Base-by-base conservation (phyloP, 1,140 invertebrate genomes). In the Tetraneura akinire region DNA sequence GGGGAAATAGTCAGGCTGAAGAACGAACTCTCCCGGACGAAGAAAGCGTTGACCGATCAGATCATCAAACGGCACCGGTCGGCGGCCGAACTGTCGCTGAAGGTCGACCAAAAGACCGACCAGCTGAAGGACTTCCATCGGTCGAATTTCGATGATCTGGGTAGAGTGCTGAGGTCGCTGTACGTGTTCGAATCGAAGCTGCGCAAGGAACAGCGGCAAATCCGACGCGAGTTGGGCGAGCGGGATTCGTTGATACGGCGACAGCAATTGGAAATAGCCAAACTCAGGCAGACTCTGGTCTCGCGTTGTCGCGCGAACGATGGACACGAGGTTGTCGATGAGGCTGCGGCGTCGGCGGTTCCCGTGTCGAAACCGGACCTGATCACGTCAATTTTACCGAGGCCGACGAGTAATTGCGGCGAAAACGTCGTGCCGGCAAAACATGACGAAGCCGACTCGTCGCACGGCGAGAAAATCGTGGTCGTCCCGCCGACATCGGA, bases 171-270 rank as follows among this genome's bases (percentile, higher is more conserved):
- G 4, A 87, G 91, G 16, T 91, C 91, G 1, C 84, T 93, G 32
- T 86, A 92, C 14, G 87, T 91, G 23, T 87, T 93, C 18, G 91
- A 93, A 83, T 90, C 91, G 0, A 86, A 90, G n/a, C 85, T 93
- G 3, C 89, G 89, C n/a, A 89, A 91, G 83, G 92, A 93, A 84
- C 91, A 93, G 83, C 91, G 91, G 83, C 89, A 88, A 82, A 92
- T 93, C 55, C 88, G 89, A 49, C 88, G 89, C 55, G 88, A 91
- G 71, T 86, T 93, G 3, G 87, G 88, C 53, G 90, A 91, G 83
- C 92, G 92, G 83, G 91, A 92, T 83, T 89, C 88, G 83, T 88
- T 92, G 23, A 92, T 93, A 42, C 88, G 88, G 81, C 87, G 88
- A 74, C 92, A 93, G 83, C 89, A 90, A 83, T 86, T 89, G 78